Evolutionary conservation across 2,797 vertebrate genomes (phyloP).

Genomic region (Silurus lanzhouensis): DNA sequence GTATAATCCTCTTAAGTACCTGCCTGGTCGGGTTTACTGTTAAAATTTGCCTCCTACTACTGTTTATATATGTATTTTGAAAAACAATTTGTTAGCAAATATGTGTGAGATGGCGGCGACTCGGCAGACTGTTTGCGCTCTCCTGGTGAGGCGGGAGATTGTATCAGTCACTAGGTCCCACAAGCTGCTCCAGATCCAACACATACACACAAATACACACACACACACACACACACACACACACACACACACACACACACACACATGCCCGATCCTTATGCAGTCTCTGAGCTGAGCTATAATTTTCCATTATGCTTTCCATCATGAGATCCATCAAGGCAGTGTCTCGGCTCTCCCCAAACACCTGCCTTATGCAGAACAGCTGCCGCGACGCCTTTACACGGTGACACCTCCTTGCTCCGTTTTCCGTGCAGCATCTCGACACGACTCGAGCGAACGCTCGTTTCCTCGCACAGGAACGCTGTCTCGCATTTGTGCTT

Average conservation of each 20-base stretch:
- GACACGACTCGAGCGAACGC: not conserved
- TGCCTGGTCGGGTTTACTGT: not conserved
- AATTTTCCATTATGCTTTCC: conserved; percentile 34
- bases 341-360: conserved; percentile 6
- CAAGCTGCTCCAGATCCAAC: conserved; percentile 43
- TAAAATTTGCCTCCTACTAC: no score
- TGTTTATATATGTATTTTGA: not conserved
- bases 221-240: not conserved
- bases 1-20: not conserved
- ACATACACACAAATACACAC: not conserved
- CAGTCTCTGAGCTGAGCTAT: conserved; percentile 25
- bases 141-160: conserved; percentile 27
- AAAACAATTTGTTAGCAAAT: not conserved
- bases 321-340: conserved; percentile 11
- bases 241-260: no score
- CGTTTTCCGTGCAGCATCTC: not conserved
- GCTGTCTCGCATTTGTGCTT: not conserved
- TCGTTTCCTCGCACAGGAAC: not conserved
- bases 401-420: not conserved
- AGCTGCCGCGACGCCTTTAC: conserved; percentile 9
- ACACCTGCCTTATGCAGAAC: conserved; percentile 36
- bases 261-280: not conserved
- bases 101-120: not conserved
- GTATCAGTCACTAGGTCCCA: conserved; percentile 38
- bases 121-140: conserved; percentile 46